Evolutionary conservation across 2,797 vertebrate genomes (phyloP), one percentile per base, ranked within the genome.

Genomic region (Phylloscopus collybita): DNA sequence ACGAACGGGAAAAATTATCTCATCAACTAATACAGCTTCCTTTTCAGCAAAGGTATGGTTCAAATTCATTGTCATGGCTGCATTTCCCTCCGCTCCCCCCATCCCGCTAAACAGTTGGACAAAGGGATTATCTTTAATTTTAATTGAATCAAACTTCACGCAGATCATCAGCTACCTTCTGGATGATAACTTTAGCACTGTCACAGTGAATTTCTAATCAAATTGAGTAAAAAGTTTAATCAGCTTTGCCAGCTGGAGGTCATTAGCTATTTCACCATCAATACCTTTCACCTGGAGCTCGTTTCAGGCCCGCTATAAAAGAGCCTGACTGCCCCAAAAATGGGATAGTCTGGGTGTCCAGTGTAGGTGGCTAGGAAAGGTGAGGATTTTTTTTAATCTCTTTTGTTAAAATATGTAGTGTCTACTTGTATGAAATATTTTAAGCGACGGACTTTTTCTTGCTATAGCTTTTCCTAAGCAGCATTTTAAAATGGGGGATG

Each of bases 361-460:
- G 0, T 18, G 2, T 0, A 2, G 10, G 1, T 25, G 0, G 0
- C 0, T 6, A 0, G 3, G 1, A 7, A 18, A 7, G 1, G 0
- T 56, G 25, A 1, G 38, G 34, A 34, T 34, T 34, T 34, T 34
- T 34, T 34, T 34, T 34, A 34, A 34, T 34, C 34, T 36, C 0
- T 34, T 12, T 36, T 51, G 0, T 5, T 49, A 5, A 3, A 0
- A 0, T 11, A 0, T 1, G 0, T 6, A 0, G 2, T 1, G 0
- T 5, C 27, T 32, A 0, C 62, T 86, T 25, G 2, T 16, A 0
- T 50, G 2, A 2, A 5, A 0, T 6, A 1, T 1, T 0, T 36
- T 36, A 20, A 22, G 0, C 0, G 21, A 0, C 1, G 7, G 5
- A 0, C 0, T 1, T 59, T 34, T n/a, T 40, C 0, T 15, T 23